A percentile compares a stretch with the other conserved stretches of the same genome.
Evolutionary conservation across 2,113 vertebrate genomes (phyloP).

Genomic region (Rhagologus leucostigma): DNA sequence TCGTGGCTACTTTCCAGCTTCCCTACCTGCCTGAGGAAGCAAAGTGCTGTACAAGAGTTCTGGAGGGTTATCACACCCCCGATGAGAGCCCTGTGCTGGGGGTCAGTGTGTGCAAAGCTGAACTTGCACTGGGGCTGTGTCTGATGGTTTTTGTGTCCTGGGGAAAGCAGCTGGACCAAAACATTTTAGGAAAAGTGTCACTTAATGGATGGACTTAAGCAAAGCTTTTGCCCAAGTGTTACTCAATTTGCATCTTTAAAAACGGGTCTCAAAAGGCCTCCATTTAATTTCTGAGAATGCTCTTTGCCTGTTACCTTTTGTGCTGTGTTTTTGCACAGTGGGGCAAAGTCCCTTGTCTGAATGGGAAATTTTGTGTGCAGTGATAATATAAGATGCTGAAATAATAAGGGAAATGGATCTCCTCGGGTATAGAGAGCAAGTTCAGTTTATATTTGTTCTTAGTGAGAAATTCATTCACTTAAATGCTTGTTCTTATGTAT

Average conservation of each 20-base stretch:
- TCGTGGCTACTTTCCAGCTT: neutral
- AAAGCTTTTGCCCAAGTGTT: neutral
- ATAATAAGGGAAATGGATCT: neutral
- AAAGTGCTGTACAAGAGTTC: neutral
- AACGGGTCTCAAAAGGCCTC: neutral
- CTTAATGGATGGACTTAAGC: neutral
- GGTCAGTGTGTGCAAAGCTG: neutral
- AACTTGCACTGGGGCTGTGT: neutral
- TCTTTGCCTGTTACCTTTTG: neutral
- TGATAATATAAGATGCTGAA: neutral
- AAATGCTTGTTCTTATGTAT: neutral
- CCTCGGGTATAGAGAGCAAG: neutral
- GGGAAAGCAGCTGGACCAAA: neutral
- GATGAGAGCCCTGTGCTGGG: fast-evolving
- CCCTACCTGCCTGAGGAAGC: neutral
- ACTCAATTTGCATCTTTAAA: neutral
- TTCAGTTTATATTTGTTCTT: neutral
- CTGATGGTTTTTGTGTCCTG: fast-evolving
- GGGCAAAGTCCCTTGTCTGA: neutral
- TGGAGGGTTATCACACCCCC: neutral
- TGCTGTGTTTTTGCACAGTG: neutral
- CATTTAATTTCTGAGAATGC: neutral
- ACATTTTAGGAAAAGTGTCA: neutral
- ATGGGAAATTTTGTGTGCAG: neutral
- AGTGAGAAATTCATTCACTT: neutral